phyloP scores from a whole-genome alignment of 2,797 vertebrate genomes.

The Pempheris klunzingeri region DNA sequence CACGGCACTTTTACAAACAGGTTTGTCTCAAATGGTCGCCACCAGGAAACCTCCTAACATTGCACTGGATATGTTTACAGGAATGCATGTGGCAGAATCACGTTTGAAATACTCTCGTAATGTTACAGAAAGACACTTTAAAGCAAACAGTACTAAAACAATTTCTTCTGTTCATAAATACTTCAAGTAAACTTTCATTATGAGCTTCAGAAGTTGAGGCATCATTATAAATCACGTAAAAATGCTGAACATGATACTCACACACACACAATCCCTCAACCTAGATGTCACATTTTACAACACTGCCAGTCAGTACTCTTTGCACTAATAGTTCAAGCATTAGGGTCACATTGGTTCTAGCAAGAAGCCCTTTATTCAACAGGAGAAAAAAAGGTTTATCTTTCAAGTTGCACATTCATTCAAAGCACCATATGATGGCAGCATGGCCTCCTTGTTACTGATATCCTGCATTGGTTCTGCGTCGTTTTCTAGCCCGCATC shows the following conservation, averaged over 20 bases:
- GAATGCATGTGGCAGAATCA: slow-evolving; percentile 5
- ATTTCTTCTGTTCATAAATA: background rate
- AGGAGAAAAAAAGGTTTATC: background rate
- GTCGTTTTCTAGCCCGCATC: slow-evolving; percentile 73
- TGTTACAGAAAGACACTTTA: slow-evolving; percentile 6
- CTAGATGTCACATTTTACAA: background rate
- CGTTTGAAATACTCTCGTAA: slow-evolving; percentile 8
- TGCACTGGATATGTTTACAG: slow-evolving; percentile 6
- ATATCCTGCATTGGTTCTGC: slow-evolving; percentile 57
- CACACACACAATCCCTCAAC: background rate
- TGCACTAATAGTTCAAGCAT: slow-evolving; percentile 38
- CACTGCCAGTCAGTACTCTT: background rate
- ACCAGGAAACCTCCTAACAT: slow-evolving; percentile 6
- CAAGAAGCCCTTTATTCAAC: slow-evolving; percentile 53
- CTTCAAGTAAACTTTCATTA: slow-evolving; percentile 53
- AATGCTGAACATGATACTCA: slow-evolving; percentile 3
- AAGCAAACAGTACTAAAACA: slow-evolving; percentile 33
- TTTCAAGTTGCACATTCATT: slow-evolving; percentile 29
- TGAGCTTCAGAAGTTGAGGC: slow-evolving; percentile 45
- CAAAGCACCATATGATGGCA: slow-evolving; percentile 34
- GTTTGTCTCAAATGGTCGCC: background rate
- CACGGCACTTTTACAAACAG: slow-evolving; percentile 17
- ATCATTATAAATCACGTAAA: slow-evolving; percentile 26
- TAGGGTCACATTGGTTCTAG: slow-evolving; percentile 45
- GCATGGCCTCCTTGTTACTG: slow-evolving; percentile 41